Percentiles rank a stretch among this genome's conserved stretches.
Evolutionary conservation across 2,888 invertebrate genomes (phyloP).

Genomic region (Torymus tubicola): DNA sequence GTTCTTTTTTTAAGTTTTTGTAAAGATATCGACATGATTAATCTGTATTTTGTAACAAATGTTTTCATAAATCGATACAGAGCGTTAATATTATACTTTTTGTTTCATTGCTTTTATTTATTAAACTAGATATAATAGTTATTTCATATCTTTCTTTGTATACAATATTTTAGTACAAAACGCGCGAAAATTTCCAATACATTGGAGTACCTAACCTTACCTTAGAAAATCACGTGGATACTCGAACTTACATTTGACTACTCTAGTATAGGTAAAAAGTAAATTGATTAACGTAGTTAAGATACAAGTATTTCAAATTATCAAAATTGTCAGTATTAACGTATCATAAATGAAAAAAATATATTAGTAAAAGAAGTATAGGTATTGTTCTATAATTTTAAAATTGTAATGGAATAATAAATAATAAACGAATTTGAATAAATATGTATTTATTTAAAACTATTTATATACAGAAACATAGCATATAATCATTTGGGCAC

Average conservation of each 20-base stretch:
- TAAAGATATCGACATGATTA: conserved; percentile 66
- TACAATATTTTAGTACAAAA: background rate
- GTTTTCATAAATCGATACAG: conserved; percentile 17
- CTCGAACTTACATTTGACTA: background rate
- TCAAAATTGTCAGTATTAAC: too few species aligned
- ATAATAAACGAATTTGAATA: conserved; percentile 36
- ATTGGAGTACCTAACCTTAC: conserved; percentile 14
- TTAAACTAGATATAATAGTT: background rate
- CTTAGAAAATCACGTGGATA: background rate
- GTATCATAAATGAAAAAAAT: too few species aligned
- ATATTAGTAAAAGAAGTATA: too few species aligned
- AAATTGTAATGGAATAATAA: background rate
- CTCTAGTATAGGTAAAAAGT: background rate
- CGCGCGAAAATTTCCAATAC: conserved; percentile 25
- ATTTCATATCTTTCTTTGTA: background rate
- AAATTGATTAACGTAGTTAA: background rate
- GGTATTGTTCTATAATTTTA: background rate
- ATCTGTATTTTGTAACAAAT: conserved; percentile 13
- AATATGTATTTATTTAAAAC: conserved; percentile 57
- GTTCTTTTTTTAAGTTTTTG: conserved; percentile 66
- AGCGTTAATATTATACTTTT: background rate
- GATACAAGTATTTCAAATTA: too few species aligned
- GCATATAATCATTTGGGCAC: conserved; percentile 40
- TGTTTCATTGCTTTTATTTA: background rate
- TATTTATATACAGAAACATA: conserved; percentile 53